Conservation (phyloP, 1,140 invertebrate species). For the Procambarus clarkii region DNA sequence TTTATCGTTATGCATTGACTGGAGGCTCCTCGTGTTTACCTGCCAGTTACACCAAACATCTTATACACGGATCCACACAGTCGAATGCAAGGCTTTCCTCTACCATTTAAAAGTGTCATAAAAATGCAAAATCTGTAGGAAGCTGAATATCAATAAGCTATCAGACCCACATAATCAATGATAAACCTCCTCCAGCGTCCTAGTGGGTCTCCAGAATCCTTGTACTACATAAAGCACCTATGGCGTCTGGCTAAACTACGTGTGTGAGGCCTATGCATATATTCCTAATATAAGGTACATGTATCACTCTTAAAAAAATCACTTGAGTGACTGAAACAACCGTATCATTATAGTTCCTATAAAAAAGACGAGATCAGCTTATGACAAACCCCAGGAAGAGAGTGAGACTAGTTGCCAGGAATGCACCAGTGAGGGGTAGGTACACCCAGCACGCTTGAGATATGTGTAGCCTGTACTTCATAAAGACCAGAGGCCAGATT, state of each 20-base stretch:
- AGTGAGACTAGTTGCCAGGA: no score
- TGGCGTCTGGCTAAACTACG: slow-evolving; percentile 35
- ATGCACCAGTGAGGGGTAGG: no score
- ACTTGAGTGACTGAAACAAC: slow-evolving; percentile 35
- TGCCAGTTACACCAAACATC: not conserved
- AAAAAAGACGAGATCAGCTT: slow-evolving; percentile 33
- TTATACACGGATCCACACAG: not conserved
- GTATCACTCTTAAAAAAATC: slow-evolving; percentile 33
- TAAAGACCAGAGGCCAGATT: no score
- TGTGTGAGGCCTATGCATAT: slow-evolving; percentile 12
- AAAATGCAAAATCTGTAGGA: slow-evolving; percentile 9
- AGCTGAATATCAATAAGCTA: slow-evolving; percentile 3
- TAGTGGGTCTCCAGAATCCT: not conserved
- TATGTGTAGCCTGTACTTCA: no score
- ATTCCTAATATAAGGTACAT: not conserved
- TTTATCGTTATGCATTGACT: no score
- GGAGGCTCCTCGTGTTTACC: not conserved
- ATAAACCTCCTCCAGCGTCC: not conserved
- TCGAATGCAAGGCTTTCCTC: not conserved
- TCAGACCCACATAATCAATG: not conserved
- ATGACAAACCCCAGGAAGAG: not conserved
- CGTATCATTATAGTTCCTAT: slow-evolving; percentile 10
- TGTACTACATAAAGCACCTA: slow-evolving; percentile 32
- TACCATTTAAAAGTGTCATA: not conserved
- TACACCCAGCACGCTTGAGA: no score